Conservation (phyloP, 2,888 invertebrate species). For the Fabriciana adippe region DNA sequence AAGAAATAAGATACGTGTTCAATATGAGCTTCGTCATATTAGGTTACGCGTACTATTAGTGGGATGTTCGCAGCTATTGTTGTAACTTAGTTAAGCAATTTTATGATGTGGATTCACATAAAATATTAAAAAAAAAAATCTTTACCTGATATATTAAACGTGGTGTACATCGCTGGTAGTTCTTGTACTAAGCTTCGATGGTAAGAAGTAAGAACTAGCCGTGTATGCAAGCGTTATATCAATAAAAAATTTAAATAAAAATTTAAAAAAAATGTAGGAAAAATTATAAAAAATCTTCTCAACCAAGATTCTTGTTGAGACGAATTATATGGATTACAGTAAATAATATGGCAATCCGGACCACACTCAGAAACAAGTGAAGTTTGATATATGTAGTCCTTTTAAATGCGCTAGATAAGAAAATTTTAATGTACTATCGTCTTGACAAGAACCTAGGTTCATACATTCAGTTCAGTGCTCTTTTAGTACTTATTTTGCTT, state of each 20-base stretch:
- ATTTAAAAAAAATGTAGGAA: slow-evolving; percentile 65
- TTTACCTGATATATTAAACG: slow-evolving; percentile 25
- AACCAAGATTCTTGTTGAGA: slow-evolving; percentile 54
- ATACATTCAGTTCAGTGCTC: slow-evolving; percentile 40
- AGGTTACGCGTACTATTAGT: slow-evolving; percentile 40
- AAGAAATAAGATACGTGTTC: slow-evolving; percentile 80
- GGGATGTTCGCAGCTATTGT: slow-evolving; percentile 56
- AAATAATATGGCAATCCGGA: neutral
- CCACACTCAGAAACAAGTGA: neutral
- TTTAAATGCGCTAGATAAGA: too few species aligned
- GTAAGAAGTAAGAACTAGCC: slow-evolving; percentile 46
- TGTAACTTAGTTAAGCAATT: slow-evolving; percentile 61
- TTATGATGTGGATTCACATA: slow-evolving; percentile 52
- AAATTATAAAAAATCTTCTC: slow-evolving; percentile 63
- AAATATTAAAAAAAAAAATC: slow-evolving; percentile 66
- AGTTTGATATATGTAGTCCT: too few species aligned
- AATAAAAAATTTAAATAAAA: slow-evolving; percentile 68
- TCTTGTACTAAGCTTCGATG: slow-evolving; percentile 21
- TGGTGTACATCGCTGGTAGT: slow-evolving; percentile 31
- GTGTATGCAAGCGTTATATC: slow-evolving; percentile 55
- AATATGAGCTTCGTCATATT: slow-evolving; percentile 47
- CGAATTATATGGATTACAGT: slow-evolving; percentile 1
- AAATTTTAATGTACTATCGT: neutral
- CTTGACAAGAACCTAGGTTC: slow-evolving; percentile 30
- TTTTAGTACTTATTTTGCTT: slow-evolving; percentile 49